A percentile compares a stretch with the other conserved stretches of the same genome.
Evolutionary conservation across 2,113 vertebrate species (phyloP).

Genomic region (Neodon shergylaensis): DNA sequence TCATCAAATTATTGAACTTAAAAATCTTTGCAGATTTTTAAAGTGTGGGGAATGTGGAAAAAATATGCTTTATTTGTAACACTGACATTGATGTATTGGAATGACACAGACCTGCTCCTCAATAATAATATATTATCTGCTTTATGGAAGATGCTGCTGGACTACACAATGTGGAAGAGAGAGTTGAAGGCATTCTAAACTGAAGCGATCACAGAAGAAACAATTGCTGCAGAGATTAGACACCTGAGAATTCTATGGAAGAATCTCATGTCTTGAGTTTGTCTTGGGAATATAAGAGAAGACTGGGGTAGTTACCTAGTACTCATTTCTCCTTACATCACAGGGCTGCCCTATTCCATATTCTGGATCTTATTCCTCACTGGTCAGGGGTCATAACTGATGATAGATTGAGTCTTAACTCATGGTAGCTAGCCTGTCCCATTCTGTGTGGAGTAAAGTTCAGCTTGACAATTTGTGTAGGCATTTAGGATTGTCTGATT

Average conservation of each 20-base stretch:
- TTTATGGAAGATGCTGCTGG: neutral
- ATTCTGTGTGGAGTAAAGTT: neutral
- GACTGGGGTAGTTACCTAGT: neutral
- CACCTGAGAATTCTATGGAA: neutral
- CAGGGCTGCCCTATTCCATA: neutral
- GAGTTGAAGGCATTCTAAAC: neutral
- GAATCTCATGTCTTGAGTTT: neutral
- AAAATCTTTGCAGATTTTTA: neutral
- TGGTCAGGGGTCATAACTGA: neutral
- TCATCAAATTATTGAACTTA: neutral
- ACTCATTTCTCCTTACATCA: neutral
- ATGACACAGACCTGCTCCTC: neutral
- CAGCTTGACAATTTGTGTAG: slow-evolving; percentile 39
- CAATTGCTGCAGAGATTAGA: neutral
- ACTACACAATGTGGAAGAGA: neutral
- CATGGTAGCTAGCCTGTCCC: neutral
- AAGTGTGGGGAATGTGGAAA: accelerated
- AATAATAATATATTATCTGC: neutral
- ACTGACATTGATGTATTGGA: neutral
- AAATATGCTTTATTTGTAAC: neutral
- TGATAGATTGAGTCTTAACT: neutral
- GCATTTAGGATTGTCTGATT: slow-evolving; percentile 33
- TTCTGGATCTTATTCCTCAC: neutral
- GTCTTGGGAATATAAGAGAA: neutral
- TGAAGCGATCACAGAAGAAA: neutral